phyloP scores from a whole-genome alignment of 2,888 invertebrate genomes.

The Acrobasis suavella region DNA sequence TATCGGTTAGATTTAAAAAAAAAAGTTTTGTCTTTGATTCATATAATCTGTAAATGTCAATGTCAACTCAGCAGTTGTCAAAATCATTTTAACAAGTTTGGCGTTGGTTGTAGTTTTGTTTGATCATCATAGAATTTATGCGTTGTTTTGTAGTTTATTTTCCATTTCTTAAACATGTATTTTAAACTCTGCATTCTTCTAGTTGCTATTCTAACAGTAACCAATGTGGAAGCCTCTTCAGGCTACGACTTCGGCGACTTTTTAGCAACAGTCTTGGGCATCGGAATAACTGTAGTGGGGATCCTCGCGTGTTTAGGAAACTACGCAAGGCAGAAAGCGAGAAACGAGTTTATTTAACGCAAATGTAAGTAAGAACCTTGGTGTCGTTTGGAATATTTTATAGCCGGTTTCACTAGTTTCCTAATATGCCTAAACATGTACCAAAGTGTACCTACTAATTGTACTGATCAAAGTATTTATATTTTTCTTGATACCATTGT shows the following conservation, averaged over 20 bases:
- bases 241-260: conserved; percentile 87
- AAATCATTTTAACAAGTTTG: not conserved
- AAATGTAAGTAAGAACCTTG: conserved; percentile 43
- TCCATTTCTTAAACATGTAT: conserved; percentile 49
- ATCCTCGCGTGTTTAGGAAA: conserved; percentile 86
- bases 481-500: not conserved
- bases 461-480: not conserved
- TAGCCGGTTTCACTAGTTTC: not conserved
- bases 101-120: no score
- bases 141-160: not conserved
- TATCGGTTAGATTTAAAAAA: not conserved
- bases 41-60: not conserved
- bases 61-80: not conserved
- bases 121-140: not conserved
- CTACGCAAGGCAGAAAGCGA: conserved; percentile 84
- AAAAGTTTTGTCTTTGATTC: not conserved
- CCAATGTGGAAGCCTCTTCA: conserved; percentile 74
- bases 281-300: conserved; percentile 82
- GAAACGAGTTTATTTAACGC: conserved; percentile 73
- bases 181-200: conserved; percentile 59
- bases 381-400: conserved; percentile 14
- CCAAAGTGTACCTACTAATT: not conserved
- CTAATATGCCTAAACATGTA: not conserved
- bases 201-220: conserved; percentile 61
- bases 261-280: conserved; percentile 84